Base-by-base conservation (phyloP, 2,797 vertebrate species). In the Onychomys leucogaster region DNA sequence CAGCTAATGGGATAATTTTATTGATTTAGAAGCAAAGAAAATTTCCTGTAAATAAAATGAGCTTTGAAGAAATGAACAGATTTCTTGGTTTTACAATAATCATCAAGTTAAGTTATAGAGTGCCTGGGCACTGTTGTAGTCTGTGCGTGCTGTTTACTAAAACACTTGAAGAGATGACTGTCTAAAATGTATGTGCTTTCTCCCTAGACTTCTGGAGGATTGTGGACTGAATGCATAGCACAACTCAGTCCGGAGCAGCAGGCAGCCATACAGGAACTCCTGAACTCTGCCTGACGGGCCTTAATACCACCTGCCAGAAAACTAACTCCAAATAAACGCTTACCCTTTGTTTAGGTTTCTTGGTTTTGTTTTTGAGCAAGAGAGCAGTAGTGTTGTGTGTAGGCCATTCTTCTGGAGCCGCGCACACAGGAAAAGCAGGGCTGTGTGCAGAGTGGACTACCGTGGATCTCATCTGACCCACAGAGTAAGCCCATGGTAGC, bases 191-290 rank as follows among this genome's bases (percentile, higher is more conserved):
- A 3, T 97, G 83, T 96, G 63, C 16, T 77, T 0, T 94, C 57
- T 84, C 95, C 41, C 87, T 27, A 99, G 99, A 99, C 99, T 71
- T 99, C 99, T 0, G 99, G 99, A 98, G 99, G 99, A 96, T 97
- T 99, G 98, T 99, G 99, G 99, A 99, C 99, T 67, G 99, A 99
- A 98, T 99, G 99, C 98, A 99, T 99, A 96, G 99, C 99, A 11
- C 99, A 99, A 5, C 99, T 99, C 97, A 99, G 99, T 96, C 99
- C 99, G 96, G 99, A 99, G 57, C 99, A 99, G 98, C 99, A 99
- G 99, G 99, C 99, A 98, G 99, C 99, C 98, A 99, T 99, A 97
- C 99, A 99, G 98, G 99, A 99, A 98, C 99, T 99, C 97, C 99
- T 99, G 98, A 99, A 99, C 97, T 98, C 99, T 94, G 99, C 99